Conservation (phyloP, 2,888 invertebrate species). For the Allygus modestus region DNA sequence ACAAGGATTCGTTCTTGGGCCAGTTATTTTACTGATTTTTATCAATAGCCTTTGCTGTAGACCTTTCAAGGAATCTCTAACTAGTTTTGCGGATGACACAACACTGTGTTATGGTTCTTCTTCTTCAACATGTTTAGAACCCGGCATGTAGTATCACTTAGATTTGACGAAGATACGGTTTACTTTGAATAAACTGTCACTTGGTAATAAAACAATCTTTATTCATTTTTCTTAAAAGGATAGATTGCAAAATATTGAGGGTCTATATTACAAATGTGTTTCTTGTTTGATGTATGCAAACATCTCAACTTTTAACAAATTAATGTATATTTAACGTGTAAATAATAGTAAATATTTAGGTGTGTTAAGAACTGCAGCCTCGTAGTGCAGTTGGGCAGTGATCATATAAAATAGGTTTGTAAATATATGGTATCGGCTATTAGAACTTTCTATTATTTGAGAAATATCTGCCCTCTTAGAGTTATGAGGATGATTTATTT, state of each 20-base stretch:
- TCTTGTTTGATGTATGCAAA: neutral
- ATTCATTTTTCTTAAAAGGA: neutral
- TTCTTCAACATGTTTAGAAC: neutral
- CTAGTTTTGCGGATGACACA: neutral
- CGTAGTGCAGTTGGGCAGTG: too few species aligned
- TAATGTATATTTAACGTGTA: too few species aligned
- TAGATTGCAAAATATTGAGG: neutral
- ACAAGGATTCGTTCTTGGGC: constrained; percentile 29
- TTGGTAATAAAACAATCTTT: neutral
- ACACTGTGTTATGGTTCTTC: neutral
- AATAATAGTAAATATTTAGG: too few species aligned
- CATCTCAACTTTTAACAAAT: too few species aligned
- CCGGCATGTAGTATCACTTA: neutral
- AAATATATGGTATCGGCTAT: too few species aligned
- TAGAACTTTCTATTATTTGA: too few species aligned
- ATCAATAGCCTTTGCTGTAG: neutral
- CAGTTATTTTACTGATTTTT: constrained; percentile 6
- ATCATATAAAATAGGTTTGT: too few species aligned
- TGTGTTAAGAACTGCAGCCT: too few species aligned
- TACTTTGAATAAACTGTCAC: neutral
- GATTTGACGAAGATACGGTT: neutral
- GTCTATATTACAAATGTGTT: neutral
- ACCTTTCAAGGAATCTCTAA: neutral
- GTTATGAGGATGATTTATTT: too few species aligned
- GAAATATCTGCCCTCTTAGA: too few species aligned